Percentiles rank a stretch among this genome's conserved stretches.
These are phyloP conservation scores for Chalcosyrphus nemorum DNA, from an alignment of 2,888 invertebrate species.

Conservation along the genomic window DNA sequence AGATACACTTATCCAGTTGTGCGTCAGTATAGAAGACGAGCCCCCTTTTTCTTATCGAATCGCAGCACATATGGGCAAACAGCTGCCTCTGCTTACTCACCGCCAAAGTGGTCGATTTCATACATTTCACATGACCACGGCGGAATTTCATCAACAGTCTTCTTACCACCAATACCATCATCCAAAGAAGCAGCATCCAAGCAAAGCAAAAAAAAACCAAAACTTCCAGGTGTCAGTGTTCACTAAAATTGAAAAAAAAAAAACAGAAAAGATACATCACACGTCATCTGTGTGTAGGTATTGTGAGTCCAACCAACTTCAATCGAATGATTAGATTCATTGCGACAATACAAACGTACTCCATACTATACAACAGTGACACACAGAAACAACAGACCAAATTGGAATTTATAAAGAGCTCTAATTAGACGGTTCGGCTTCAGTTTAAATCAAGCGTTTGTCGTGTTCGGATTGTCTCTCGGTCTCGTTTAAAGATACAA, in stretches of 20 bases:
- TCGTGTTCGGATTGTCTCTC: conserved; percentile 11
- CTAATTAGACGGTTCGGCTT: conserved; percentile 21
- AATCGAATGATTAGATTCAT: conserved; percentile 11
- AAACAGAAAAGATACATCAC: conserved; percentile 3
- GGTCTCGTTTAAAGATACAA: not conserved
- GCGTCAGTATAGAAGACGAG: conserved; percentile 15
- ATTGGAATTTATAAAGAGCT: conserved; percentile 48
- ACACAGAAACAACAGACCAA: not conserved
- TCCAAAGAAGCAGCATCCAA: not conserved
- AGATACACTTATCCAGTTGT: not conserved
- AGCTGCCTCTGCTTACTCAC: conserved; percentile 5
- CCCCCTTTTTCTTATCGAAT: conserved; percentile 33
- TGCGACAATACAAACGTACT: conserved; percentile 22
- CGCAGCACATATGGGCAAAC: not conserved
- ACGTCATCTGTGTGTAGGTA: not conserved
- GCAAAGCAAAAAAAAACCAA: not conserved
- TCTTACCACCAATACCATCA: not conserved
- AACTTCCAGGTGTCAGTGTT: no score
- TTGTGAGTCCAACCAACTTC: not conserved
- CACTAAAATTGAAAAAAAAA: no score
- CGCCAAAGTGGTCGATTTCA: not conserved
- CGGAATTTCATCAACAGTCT: not conserved
- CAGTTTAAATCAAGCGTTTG: conserved; percentile 45
- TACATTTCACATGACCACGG: not conserved
- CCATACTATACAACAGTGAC: not conserved